These are phyloP conservation scores for Apomyelois bistriatella DNA, from an alignment of 2,888 invertebrate species.

Conservation along the genomic window DNA sequence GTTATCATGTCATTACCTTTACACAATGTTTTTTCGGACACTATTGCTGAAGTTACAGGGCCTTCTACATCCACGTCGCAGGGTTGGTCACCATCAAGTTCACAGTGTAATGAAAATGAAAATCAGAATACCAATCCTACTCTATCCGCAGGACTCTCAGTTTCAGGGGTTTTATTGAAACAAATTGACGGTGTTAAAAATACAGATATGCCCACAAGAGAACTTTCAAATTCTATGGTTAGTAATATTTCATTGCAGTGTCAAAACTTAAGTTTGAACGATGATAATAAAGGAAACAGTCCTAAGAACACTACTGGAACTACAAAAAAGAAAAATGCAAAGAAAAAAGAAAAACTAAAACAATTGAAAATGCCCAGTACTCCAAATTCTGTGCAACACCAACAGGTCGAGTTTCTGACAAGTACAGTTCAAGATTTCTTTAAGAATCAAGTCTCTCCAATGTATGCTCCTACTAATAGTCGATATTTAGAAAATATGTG, in stretches of 20 bases:
- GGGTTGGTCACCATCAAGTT: conserved; percentile 36
- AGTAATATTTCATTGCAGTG: conserved; percentile 31
- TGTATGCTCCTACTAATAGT: conserved; percentile 51
- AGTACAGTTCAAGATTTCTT: conserved; percentile 51
- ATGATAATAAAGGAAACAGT: conserved; percentile 31
- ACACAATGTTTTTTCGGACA: conserved; percentile 36
- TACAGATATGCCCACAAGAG: conserved; percentile 21
- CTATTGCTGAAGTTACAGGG: conserved; percentile 35
- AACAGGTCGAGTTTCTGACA: conserved; percentile 27
- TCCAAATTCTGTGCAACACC: conserved; percentile 26
- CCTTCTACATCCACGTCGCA: conserved; percentile 45
- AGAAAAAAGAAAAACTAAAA: conserved; percentile 51
- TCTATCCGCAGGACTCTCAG: conserved; percentile 25
- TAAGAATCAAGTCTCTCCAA: conserved; percentile 44
- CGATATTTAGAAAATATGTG: conserved; percentile 61
- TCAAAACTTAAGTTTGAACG: conserved; percentile 35
- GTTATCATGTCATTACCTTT: conserved; percentile 38
- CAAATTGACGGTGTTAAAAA: neutral
- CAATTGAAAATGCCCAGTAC: conserved; percentile 41
- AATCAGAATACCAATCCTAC: conserved; percentile 25
- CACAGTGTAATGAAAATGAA: conserved; percentile 34
- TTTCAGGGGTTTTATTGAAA: conserved; percentile 11
- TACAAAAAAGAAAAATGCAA: conserved; percentile 50
- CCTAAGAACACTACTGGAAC: conserved; percentile 20
- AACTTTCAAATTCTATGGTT: conserved; percentile 25